phyloP scores from a whole-genome alignment of 2,888 invertebrate species.

The Apamea anceps region DNA sequence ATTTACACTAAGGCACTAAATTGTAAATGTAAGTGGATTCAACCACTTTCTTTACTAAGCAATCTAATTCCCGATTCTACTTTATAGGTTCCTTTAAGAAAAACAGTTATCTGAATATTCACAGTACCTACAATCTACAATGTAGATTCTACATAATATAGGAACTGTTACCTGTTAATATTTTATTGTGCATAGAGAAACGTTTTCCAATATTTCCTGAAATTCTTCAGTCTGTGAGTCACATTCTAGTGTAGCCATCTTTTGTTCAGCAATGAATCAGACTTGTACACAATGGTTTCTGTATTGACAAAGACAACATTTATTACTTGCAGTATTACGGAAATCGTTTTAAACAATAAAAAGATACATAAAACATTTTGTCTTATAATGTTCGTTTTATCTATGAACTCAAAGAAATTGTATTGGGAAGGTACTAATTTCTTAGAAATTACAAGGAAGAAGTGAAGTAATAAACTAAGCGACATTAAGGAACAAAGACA shows the following conservation, averaged over 20 bases:
- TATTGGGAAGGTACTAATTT: neutral
- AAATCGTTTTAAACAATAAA: conserved; percentile 25
- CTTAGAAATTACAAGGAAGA: neutral
- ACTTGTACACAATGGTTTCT: conserved; percentile 20
- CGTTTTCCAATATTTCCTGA: conserved; percentile 19
- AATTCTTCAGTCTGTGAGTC: conserved; percentile 1
- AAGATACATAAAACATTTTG: neutral
- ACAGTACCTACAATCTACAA: neutral
- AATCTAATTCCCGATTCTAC: neutral
- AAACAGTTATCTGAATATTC: neutral
- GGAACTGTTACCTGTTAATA: neutral
- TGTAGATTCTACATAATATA: neutral
- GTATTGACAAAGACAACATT: conserved; percentile 11
- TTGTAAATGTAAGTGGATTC: neutral
- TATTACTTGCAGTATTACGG: conserved; percentile 10
- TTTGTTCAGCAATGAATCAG: conserved; percentile 32
- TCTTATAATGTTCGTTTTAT: neutral
- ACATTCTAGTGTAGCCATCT: conserved; percentile 11
- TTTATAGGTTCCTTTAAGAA: neutral
- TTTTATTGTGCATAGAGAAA: neutral
- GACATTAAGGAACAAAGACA: neutral
- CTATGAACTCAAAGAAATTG: neutral
- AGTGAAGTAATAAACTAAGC: neutral
- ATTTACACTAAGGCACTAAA: too few relatives aligned
- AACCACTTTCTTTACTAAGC: neutral